These are phyloP conservation scores for Zoanthus sansibaricus DNA, from an alignment of 92 coral and sea anemone species.

Conservation along the genomic window DNA sequence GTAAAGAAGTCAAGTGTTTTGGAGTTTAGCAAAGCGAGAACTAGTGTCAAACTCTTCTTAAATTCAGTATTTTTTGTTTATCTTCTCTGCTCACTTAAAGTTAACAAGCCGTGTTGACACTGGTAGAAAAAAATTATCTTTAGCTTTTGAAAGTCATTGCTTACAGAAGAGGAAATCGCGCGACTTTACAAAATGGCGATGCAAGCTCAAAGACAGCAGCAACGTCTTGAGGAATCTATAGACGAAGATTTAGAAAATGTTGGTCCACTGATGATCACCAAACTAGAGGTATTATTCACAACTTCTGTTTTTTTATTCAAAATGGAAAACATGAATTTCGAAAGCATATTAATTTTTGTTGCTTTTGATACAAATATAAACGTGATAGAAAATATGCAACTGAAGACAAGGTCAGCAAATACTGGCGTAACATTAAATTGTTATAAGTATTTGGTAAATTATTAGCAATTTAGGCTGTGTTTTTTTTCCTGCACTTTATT, in stretches of 20 bases:
- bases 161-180: not conserved
- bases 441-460: no score
- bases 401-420: no score
- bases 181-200: constrained; percentile 60
- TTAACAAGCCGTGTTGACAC: not conserved
- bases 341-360: not conserved
- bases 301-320: not conserved
- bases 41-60: not conserved
- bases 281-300: constrained; percentile 77
- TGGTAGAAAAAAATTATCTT: not conserved
- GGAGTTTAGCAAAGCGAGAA: not conserved
- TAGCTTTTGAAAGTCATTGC: not conserved
- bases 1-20: not conserved
- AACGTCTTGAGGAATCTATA: constrained; percentile 75
- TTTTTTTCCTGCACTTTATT: no score
- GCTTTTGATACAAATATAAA: not conserved
- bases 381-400: no score
- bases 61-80: not conserved
- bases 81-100: not conserved
- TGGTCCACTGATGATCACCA: constrained; percentile 81
- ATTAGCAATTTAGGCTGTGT: no score
- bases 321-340: not conserved
- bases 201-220: constrained; percentile 83
- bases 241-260: constrained; percentile 56
- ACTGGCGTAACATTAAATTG: no score